Evolutionary conservation across 2,888 invertebrate genomes (phyloP).

Genomic region (Oegoconia quadripuncta): DNA sequence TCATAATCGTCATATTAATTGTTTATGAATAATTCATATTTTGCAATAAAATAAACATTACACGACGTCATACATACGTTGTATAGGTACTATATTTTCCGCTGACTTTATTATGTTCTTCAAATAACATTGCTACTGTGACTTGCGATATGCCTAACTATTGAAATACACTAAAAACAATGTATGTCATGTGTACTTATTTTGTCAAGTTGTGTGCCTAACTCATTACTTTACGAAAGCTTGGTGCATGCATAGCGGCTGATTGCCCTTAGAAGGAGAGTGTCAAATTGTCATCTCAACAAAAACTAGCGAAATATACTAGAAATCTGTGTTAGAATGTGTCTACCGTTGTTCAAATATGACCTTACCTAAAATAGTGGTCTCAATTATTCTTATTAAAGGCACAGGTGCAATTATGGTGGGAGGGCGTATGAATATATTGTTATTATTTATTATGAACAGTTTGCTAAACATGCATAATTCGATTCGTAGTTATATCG

Average conservation of each 20-base stretch:
- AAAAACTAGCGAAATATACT: constrained; percentile 18
- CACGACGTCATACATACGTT: no score
- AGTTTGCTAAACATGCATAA: no score
- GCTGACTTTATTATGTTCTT: not conserved
- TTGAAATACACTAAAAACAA: not conserved
- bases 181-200: constrained; percentile 26
- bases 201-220: constrained; percentile 19
- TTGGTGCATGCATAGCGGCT: constrained; percentile 19
- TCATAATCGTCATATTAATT: no score
- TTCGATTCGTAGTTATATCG: no score
- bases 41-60: no score
- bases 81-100: no score
- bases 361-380: not conserved
- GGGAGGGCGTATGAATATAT: not conserved
- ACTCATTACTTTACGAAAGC: constrained; percentile 37
- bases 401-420: not conserved
- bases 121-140: not conserved
- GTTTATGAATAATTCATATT: no score
- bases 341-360: constrained; percentile 30
- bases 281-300: constrained; percentile 26
- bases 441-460: no score
- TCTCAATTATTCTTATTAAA: not conserved
- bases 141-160: not conserved
- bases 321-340: constrained; percentile 8
- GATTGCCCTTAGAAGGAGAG: constrained; percentile 38